These are phyloP conservation scores for Psilopsiagon aymara DNA, from an alignment of 2,113 vertebrate genomes.

Conservation along the genomic window DNA sequence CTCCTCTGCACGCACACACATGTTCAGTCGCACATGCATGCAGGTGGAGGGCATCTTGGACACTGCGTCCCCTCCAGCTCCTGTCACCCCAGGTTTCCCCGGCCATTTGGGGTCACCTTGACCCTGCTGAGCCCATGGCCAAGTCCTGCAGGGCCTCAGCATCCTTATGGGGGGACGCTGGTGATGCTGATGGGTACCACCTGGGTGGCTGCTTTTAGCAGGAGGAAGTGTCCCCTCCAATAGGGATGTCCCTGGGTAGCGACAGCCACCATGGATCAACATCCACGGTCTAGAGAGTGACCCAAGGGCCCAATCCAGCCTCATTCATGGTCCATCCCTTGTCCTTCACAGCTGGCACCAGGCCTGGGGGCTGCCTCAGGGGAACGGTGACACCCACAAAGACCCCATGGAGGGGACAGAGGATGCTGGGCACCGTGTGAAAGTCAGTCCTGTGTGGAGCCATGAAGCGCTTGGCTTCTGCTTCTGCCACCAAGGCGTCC, in stretches of 20 bases:
- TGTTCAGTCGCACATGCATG: background rate
- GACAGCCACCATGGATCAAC: fast-evolving
- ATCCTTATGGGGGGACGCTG: background rate
- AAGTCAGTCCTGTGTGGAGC: background rate
- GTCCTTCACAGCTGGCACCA: background rate
- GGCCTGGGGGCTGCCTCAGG: background rate
- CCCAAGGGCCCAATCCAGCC: background rate
- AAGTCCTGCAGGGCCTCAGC: background rate
- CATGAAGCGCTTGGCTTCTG: background rate
- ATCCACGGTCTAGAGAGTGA: background rate
- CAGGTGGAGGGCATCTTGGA: background rate
- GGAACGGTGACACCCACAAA: background rate
- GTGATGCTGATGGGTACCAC: no score
- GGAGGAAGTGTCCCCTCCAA: background rate
- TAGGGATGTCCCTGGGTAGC: background rate
- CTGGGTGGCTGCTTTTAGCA: background rate
- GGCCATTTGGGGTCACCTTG: background rate
- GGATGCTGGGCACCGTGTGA: background rate
- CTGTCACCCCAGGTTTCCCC: background rate
- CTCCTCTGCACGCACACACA: no score
- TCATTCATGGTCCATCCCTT: background rate
- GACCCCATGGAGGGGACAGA: background rate
- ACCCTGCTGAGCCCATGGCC: background rate
- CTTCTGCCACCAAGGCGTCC: background rate
- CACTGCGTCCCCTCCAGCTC: background rate